Base-by-base conservation (phyloP, 2,888 invertebrate species). In the Dasysyrphus tricinctus region DNA sequence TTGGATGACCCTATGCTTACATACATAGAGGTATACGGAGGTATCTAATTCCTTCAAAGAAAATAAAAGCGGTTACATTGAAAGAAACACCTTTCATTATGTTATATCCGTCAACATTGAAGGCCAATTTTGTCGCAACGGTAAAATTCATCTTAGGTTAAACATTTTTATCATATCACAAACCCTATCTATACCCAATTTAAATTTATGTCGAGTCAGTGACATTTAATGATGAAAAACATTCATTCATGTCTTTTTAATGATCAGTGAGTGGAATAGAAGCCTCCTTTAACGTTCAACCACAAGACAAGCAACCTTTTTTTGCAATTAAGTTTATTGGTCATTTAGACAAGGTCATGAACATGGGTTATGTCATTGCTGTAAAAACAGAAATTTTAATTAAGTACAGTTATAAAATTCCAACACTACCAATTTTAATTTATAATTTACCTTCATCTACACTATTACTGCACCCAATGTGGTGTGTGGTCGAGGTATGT, bases 381-480 rank as follows among this genome's bases (percentile, higher is more conserved):
- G n/a, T n/a, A 34, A 56, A 9, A 32, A 56, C n/a, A 56, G n/a
- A 56, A 56, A n/a, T 56, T 56, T 56, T 56, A 56, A 56, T 56
- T 34, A 56, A 32, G n/a, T 56, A 6, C 56, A 9, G 34, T 56
- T 56, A 56, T 37, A 16, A 57, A 57, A 11, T 57, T 57, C 16
- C 34, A 24, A 24, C 24, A 37, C 16, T 37, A 34, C 11, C 57
- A 57, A 11, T 37, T 37, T 57, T 37, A 16, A 34, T 57, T 34
- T 57, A 34, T 57, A 57, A 34, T 57, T 57, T 16, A 34, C 16
- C 57, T 57, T 16, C 34, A 57, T 57, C 16, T 16, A 34, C 3
- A 24, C 14, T 11, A n/a, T 5, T 14, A 54, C 16, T 34, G 56
- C 57, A 1, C 16, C 56, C 34, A 34, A 4, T 2, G 29, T 47